phyloP scores from a whole-genome alignment of 2,888 invertebrate genomes.

The Noctua fimbriata region DNA sequence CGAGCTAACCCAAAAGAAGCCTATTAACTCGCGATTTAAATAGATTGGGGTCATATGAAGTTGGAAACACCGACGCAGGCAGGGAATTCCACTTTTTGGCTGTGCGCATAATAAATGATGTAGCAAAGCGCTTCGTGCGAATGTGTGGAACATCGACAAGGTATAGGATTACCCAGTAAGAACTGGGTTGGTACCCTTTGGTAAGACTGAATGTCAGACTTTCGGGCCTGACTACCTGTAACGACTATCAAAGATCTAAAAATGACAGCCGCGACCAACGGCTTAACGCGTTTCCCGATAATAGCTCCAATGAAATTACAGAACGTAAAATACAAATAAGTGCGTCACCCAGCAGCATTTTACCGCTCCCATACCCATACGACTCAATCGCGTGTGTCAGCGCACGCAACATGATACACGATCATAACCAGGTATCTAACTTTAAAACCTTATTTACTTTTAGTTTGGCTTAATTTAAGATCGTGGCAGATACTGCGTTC shows the following conservation, averaged over 20 bases:
- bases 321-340: background rate
- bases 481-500: slow-evolving; percentile 17
- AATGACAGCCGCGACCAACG: background rate
- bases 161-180: too few relatives aligned
- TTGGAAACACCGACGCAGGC: too few relatives aligned
- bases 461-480: slow-evolving; percentile 48
- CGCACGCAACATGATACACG: slow-evolving; percentile 62
- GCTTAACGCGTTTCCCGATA: too few relatives aligned
- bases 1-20: too few relatives aligned
- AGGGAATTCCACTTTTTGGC: too few relatives aligned
- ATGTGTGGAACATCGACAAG: too few relatives aligned
- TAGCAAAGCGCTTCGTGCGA: too few relatives aligned
- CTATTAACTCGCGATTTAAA: too few relatives aligned
- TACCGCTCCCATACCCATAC: slow-evolving; percentile 43
- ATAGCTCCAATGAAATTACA: background rate
- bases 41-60: too few relatives aligned
- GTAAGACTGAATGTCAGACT: background rate
- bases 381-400: slow-evolving; percentile 60
- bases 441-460: slow-evolving; percentile 62
- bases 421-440: slow-evolving; percentile 57
- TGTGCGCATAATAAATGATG: too few relatives aligned
- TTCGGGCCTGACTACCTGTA: background rate
- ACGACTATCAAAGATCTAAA: background rate
- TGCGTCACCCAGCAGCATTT: slow-evolving; percentile 41
- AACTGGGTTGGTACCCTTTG: too few relatives aligned